Conservation (phyloP, 2,113 vertebrate genomes). For the Balaenoptera acutorostrata region DNA sequence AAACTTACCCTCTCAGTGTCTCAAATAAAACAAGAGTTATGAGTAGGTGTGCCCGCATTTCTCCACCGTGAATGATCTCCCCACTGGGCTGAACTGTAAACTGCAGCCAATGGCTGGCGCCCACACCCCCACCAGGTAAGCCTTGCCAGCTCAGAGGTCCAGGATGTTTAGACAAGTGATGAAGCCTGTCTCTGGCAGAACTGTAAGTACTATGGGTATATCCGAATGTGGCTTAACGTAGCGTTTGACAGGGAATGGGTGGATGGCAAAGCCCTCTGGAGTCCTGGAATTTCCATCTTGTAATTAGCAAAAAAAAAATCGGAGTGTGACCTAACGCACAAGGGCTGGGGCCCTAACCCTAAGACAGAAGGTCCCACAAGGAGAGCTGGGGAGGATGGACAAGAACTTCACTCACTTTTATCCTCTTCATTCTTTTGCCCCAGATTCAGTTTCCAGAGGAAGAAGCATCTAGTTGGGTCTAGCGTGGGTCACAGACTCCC, state of each 20-base stretch:
- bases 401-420: background rate
- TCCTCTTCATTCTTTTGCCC: background rate
- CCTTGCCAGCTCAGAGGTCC: background rate
- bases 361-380: background rate
- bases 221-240: rapidly evolving
- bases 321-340: background rate
- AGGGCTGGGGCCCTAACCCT: background rate
- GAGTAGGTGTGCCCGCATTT: background rate
- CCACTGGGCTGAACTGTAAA: too few species aligned
- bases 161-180: background rate
- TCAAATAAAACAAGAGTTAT: background rate
- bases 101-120: rapidly evolving
- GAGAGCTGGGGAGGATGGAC: too few species aligned
- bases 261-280: background rate
- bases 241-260: background rate
- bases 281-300: background rate
- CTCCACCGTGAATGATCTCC: background rate
- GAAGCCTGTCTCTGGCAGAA: rapidly evolving
- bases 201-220: rapidly evolving
- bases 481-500: background rate
- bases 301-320: background rate
- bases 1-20: background rate
- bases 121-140: background rate
- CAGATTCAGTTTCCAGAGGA: background rate
- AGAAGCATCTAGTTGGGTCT: background rate